These are phyloP conservation scores for Eubasilissa splendida DNA, from an alignment of 2,888 invertebrate genomes.

Conservation along the genomic window DNA sequence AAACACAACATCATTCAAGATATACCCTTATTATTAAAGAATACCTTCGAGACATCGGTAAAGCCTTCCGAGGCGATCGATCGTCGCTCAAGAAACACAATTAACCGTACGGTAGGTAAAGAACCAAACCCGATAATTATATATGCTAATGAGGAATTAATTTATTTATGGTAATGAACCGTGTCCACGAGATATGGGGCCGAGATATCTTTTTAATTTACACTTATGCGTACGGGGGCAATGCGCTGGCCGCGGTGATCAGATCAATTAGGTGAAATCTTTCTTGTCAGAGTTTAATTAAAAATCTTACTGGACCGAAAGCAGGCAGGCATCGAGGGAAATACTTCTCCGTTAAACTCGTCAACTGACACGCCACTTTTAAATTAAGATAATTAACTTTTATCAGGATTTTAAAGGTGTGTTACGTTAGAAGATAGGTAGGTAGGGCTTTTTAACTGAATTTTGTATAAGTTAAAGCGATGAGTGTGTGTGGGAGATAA, in stretches of 20 bases:
- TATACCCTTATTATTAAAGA: neutral
- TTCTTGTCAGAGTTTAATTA: conserved; percentile 58
- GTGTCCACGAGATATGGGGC: conserved; percentile 54
- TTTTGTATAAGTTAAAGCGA: too few species aligned
- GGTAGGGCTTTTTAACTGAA: too few species aligned
- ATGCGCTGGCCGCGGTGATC: conserved; percentile 51
- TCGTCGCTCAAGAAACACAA: conserved; percentile 40
- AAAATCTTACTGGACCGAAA: conserved; percentile 50
- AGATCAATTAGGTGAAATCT: conserved; percentile 59
- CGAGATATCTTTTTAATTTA: conserved; percentile 58
- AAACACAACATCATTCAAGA: too few species aligned
- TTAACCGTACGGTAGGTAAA: conserved; percentile 54
- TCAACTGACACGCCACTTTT: conserved; percentile 12
- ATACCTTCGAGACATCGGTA: neutral
- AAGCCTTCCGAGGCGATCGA: conserved; percentile 24
- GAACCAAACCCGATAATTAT: conserved; percentile 58
- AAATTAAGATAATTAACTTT: neutral
- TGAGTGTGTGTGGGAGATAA: too few species aligned
- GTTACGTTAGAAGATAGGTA: too few species aligned
- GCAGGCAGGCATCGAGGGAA: conserved; percentile 20
- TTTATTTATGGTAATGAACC: conserved; percentile 59
- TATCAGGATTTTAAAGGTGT: too few species aligned
- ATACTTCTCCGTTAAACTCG: neutral
- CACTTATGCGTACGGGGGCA: conserved; percentile 52
- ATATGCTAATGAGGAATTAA: conserved; percentile 59